A percentile compares a stretch with the other conserved stretches of the same genome.
Conservation (phyloP, 2,888 invertebrate genomes). For the Druceiella hillmani region DNA sequence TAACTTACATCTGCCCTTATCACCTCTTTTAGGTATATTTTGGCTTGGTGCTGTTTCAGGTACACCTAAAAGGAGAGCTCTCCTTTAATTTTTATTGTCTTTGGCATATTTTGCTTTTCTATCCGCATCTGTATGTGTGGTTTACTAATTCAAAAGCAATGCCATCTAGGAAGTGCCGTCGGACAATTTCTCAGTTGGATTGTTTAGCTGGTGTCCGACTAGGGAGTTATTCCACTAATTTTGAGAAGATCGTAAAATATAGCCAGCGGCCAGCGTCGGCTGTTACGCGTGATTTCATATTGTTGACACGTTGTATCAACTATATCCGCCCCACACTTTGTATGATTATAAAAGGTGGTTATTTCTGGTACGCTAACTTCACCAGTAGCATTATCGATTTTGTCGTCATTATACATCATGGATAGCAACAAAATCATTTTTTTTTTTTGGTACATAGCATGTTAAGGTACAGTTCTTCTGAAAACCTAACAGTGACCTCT, state of each 20-base stretch:
- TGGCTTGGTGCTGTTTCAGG: slow-evolving; percentile 1
- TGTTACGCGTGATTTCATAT: not conserved
- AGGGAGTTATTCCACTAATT: not conserved
- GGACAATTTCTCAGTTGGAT: slow-evolving; percentile 1
- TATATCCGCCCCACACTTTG: not conserved
- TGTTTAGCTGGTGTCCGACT: not conserved
- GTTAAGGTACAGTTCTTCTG: not conserved
- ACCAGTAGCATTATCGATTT: not conserved
- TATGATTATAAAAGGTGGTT: no score
- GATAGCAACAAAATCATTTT: not conserved
- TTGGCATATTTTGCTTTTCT: not conserved
- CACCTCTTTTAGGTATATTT: not conserved
- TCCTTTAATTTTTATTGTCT: no score
- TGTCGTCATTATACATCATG: not conserved
- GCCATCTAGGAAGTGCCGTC: slow-evolving; percentile 1
- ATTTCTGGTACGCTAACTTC: not conserved
- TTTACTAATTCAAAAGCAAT: not conserved
- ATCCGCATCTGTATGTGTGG: not conserved
- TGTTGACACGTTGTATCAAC: slow-evolving; percentile 1
- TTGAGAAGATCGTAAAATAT: not conserved
- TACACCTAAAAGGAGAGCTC: not conserved
- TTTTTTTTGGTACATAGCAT: not conserved
- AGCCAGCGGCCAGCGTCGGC: not conserved
- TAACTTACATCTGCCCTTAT: not conserved
- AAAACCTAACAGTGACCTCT: not conserved